Evolutionary conservation across 2,888 invertebrate species (phyloP).

Genomic region (Calliopum simillimum): DNA sequence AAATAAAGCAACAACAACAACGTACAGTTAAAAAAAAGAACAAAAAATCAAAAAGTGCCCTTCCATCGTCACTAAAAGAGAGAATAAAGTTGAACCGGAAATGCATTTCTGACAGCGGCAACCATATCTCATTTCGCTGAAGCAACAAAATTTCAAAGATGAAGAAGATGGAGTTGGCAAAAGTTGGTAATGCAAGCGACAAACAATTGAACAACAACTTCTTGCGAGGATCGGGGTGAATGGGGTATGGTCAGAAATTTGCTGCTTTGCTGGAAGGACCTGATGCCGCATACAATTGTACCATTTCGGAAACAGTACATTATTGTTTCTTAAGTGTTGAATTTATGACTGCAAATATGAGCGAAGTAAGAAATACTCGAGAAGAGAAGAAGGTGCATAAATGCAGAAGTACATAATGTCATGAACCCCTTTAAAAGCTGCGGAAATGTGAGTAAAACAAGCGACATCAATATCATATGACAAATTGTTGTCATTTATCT

Average conservation of each 20-base stretch:
- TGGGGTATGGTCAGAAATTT: too few species aligned
- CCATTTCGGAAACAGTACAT: slow-evolving; percentile 41
- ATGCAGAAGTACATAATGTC: background rate
- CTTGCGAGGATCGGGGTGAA: too few species aligned
- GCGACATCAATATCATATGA: slow-evolving; percentile 56
- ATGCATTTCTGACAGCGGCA: slow-evolving; percentile 36
- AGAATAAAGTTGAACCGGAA: slow-evolving; percentile 32
- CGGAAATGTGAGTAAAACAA: slow-evolving; percentile 6
- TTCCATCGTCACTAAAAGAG: background rate
- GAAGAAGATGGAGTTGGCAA: too few species aligned
- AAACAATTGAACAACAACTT: too few species aligned
- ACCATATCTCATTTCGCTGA: slow-evolving; percentile 20
- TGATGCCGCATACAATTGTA: background rate
- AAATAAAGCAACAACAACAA: too few species aligned
- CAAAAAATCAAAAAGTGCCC: too few species aligned
- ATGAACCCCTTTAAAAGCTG: background rate
- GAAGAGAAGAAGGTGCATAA: background rate
- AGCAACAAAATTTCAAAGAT: background rate
- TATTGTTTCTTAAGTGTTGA: slow-evolving; percentile 53
- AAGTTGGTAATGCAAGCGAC: too few species aligned
- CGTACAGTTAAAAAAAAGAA: too few species aligned
- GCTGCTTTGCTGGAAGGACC: background rate
- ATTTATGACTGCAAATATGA: slow-evolving; percentile 46
- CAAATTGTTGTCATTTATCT: slow-evolving; percentile 54
- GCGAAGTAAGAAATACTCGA: background rate